Conservation (phyloP, 2,888 invertebrate genomes). For the Andrena bicolor region DNA sequence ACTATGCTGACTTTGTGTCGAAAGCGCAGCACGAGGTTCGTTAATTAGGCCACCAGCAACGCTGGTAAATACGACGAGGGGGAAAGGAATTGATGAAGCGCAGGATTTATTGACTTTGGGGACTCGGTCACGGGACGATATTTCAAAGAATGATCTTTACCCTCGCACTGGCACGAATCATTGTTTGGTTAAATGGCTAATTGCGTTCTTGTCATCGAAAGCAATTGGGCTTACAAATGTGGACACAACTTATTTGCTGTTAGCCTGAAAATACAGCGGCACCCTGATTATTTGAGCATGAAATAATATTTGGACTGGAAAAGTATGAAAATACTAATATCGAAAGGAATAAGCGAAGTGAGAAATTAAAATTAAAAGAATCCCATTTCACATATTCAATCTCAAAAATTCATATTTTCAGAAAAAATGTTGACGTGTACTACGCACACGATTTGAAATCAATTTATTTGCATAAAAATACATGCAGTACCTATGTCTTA, state of each 20-base stretch:
- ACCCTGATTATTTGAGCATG: too few species aligned
- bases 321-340: too few species aligned
- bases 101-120: constrained; percentile 28
- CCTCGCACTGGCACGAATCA: background rate
- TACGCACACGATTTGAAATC: too few species aligned
- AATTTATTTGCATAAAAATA: too few species aligned
- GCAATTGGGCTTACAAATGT: background rate
- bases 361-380: too few species aligned
- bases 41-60: constrained; percentile 45
- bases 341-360: too few species aligned
- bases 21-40: constrained; percentile 17
- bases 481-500: too few species aligned
- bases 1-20: constrained; percentile 3
- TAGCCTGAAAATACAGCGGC: background rate
- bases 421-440: too few species aligned
- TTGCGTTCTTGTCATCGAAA: background rate
- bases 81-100: constrained; percentile 37
- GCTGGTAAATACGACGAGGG: constrained; percentile 34
- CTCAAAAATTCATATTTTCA: too few species aligned
- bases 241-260: background rate
- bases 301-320: too few species aligned
- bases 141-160: constrained; percentile 21
- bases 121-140: background rate
- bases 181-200: background rate
- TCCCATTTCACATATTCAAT: too few species aligned